Base-by-base conservation (phyloP, 2,113 vertebrate species). In the Gila orcuttii region DNA sequence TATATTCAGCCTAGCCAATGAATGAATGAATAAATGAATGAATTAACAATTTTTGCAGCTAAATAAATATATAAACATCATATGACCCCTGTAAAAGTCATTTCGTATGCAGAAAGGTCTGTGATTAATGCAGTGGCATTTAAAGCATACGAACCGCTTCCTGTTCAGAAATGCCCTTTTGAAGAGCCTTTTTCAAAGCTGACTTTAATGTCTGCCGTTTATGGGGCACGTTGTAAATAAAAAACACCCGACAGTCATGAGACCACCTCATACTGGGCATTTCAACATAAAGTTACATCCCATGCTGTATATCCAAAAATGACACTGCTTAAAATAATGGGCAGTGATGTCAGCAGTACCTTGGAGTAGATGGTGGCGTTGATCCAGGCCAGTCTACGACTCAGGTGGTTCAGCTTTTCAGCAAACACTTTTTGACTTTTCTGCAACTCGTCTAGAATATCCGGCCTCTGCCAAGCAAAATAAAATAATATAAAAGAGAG, bases 281-380 rank as follows among this genome's bases (percentile, higher is more conserved):
- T 39, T 71, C 36, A 71, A 5, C 2, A 0, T 42, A 42, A 71
- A 47, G 17, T 47, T 0, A 17, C 47, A 47, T 15, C 5, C 12
- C 42, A 28, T 17, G 71, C 71, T 25, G 42, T 25, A 75, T 6
- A 74, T 47, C 17, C 39, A 25, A 42, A 47, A 47, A 47, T 25
- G 23, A 4, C 71, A 47, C n/a, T 28, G 71, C n/a, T 25, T 75
- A 10, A 71, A 42, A 71, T 42, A 4, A 71, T 42, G 68, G 68
- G 15, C 1, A 55, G 13, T 19, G 11, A 13, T 6, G 47, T 69
- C 25, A 69, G 52, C 15, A 90, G 83, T 92, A 97, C 98, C 97
- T 98, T 98, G 88, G 97, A 99, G 93, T 99, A 99, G 89, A 99
- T 97, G n/a, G 98, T 98, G 91, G 97, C 96, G 0, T 99, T 99